phyloP scores from a whole-genome alignment of 2,797 vertebrate genomes.

The Silurus aristotelis region DNA sequence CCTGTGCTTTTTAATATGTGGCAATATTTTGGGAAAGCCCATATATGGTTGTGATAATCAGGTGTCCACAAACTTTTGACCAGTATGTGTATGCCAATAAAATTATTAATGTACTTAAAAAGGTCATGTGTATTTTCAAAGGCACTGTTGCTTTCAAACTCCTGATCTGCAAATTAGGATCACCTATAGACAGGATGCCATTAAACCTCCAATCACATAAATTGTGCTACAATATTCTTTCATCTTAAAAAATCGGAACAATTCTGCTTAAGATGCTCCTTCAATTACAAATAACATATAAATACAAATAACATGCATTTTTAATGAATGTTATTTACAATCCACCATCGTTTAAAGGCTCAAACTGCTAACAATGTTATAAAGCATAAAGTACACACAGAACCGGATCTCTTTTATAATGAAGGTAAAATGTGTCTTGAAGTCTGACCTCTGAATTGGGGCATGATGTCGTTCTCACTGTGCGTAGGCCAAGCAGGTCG shows the following conservation, averaged over 20 bases:
- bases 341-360: background rate
- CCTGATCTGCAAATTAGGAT: background rate
- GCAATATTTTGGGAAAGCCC: background rate
- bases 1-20: background rate
- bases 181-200: background rate
- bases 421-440: background rate
- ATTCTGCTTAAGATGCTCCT: background rate
- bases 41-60: background rate
- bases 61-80: background rate
- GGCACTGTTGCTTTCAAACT: background rate
- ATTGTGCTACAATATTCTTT: background rate
- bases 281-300: background rate
- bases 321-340: background rate
- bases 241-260: background rate
- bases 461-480: constrained; percentile 83
- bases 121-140: background rate
- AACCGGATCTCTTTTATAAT: background rate
- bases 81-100: background rate
- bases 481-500: constrained; percentile 79
- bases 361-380: background rate
- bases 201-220: background rate
- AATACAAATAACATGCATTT: background rate
- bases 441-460: constrained; percentile 79
- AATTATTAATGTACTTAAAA: background rate
- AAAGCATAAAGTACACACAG: background rate